A percentile compares a stretch with the other conserved stretches of the same genome.
Conservation (phyloP, 2,888 invertebrate genomes). For the Crematogaster levior region DNA sequence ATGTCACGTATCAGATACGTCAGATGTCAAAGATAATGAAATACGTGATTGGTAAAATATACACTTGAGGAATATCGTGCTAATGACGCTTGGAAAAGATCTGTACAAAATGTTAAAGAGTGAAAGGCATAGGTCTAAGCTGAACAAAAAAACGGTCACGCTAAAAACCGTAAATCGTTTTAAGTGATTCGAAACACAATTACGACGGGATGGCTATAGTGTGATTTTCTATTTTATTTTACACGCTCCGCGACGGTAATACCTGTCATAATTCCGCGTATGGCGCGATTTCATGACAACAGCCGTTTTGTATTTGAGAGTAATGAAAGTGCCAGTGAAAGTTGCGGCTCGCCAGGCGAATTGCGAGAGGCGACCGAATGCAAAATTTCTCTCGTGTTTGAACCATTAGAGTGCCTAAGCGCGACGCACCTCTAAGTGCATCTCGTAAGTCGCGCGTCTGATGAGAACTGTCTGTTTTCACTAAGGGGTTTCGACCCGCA, state of each 20-base stretch:
- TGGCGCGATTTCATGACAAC: slow-evolving; percentile 45
- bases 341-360: slow-evolving; percentile 63
- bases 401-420: neutral
- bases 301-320: slow-evolving; percentile 56
- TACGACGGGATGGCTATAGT: slow-evolving; percentile 47
- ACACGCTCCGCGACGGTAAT: slow-evolving; percentile 53
- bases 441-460: slow-evolving; percentile 40
- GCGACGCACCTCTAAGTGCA: slow-evolving; percentile 29
- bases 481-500: slow-evolving; percentile 40
- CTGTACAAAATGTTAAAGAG: slow-evolving; percentile 18
- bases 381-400: slow-evolving; percentile 66
- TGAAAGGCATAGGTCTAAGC: slow-evolving; percentile 21
- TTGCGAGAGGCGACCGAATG: slow-evolving; percentile 54
- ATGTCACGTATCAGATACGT: neutral
- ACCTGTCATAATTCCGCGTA: slow-evolving; percentile 48
- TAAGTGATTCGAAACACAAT: slow-evolving; percentile 4
- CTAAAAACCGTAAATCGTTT: slow-evolving; percentile 23
- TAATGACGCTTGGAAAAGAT: slow-evolving; percentile 13
- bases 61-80: neutral
- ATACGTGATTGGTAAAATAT: slow-evolving; percentile 12
- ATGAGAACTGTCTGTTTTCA: slow-evolving; percentile 59
- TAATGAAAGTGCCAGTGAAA: slow-evolving; percentile 73
- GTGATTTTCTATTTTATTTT: slow-evolving; percentile 62
- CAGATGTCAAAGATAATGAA: slow-evolving; percentile 23
- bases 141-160: neutral